Percentiles rank a stretch among this genome's conserved stretches.
Evolutionary conservation across 2,888 invertebrate species (phyloP).

Genomic region (Lasioglossum marginatum): DNA sequence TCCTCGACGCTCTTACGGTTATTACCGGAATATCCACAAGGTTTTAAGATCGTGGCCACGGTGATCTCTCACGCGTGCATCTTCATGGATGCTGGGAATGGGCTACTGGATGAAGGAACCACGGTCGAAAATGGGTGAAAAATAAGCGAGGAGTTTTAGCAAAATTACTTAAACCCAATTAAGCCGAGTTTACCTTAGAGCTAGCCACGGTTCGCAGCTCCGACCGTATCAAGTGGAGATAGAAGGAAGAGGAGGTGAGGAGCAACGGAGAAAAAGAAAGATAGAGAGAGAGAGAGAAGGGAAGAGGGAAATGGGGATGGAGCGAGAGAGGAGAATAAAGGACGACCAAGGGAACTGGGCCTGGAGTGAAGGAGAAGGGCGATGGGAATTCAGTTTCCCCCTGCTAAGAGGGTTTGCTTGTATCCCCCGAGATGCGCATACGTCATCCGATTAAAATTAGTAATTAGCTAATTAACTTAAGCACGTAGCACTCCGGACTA

Average conservation of each 20-base stretch:
- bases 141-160: constrained; percentile 79
- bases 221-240: constrained; percentile 47
- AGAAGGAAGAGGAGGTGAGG: constrained; percentile 35
- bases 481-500: constrained; percentile 77
- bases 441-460: constrained; percentile 85
- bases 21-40: constrained; percentile 31
- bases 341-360: constrained; percentile 22
- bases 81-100: background rate
- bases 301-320: constrained; percentile 7
- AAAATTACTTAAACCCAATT: constrained; percentile 84
- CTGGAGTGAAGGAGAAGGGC: constrained; percentile 42
- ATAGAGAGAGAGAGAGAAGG: constrained; percentile 1
- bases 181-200: constrained; percentile 74
- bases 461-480: constrained; percentile 85
- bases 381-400: constrained; percentile 67
- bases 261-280: background rate
- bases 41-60: constrained; percentile 3
- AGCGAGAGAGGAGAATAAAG: constrained; percentile 28
- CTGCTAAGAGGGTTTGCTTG: constrained; percentile 85
- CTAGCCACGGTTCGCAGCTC: constrained; percentile 63
- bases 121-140: constrained; percentile 65
- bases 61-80: constrained; percentile 4
- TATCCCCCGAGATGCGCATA: constrained; percentile 84
- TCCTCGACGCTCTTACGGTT: constrained; percentile 17
- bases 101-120: background rate